phyloP scores from a whole-genome alignment of 30 jellyfish, hydroid and myxozoan species.

The Cassiopea xamachana region DNA sequence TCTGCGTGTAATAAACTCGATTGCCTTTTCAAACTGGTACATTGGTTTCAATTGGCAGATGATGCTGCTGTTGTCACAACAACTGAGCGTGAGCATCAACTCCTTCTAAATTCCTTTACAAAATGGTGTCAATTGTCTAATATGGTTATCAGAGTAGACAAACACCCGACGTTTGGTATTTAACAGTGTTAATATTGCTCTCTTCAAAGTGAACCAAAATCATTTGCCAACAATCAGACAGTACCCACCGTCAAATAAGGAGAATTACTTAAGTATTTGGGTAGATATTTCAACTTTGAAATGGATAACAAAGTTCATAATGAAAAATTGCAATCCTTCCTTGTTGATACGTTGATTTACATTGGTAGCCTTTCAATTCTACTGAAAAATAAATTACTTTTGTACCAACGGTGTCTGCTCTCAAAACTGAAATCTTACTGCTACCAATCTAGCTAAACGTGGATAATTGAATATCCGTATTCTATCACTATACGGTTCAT shows the following conservation, averaged over 20 bases:
- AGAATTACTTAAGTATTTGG: not conserved
- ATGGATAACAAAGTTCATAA: not conserved
- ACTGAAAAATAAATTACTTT: not conserved
- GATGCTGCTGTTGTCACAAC: slow-evolving; percentile 5
- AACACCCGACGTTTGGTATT: not conserved
- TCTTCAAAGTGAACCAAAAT: not conserved
- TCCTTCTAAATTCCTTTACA: not conserved
- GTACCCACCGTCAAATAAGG: not conserved
- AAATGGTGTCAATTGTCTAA: not conserved
- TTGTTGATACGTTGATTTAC: not conserved
- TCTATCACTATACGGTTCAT: not conserved
- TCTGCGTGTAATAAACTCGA: not conserved
- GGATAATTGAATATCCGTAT: not conserved
- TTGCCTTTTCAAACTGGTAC: not conserved
- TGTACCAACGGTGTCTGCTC: not conserved
- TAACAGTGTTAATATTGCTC: not conserved
- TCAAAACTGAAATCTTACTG: not conserved
- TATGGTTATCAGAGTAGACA: not conserved
- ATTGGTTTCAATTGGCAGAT: slow-evolving; percentile 7
- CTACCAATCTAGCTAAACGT: not conserved
- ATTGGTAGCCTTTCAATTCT: not conserved
- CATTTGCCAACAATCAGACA: not conserved
- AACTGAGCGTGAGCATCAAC: not conserved
- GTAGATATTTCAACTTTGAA: not conserved
- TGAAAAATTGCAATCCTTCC: not conserved